A percentile compares a stretch with the other conserved stretches of the same genome.
Conservation (phyloP, 2,797 vertebrate species). For the Taenioides sp. region DNA sequence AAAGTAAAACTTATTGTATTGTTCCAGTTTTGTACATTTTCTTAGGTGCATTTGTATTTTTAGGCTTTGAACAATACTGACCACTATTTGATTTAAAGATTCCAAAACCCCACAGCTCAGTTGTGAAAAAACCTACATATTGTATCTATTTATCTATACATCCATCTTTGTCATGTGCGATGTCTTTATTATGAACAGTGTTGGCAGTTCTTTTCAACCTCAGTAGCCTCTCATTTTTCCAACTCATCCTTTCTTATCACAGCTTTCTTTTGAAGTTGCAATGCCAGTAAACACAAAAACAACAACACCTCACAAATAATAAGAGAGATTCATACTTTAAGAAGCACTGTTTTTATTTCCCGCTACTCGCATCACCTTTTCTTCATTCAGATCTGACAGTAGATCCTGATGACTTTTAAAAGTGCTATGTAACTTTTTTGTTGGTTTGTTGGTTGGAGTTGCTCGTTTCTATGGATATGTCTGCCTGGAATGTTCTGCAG, state of each 20-base stretch:
- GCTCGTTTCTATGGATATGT: too few relatives aligned
- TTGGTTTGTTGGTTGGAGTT: too few relatives aligned
- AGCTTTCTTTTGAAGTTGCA: constrained; percentile 4
- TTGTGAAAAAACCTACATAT: too few relatives aligned
- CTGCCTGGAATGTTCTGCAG: too few relatives aligned
- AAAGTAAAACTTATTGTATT: too few relatives aligned
- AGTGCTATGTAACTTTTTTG: too few relatives aligned
- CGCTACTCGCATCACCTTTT: not conserved
- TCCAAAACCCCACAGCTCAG: too few relatives aligned
- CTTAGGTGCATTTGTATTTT: too few relatives aligned
- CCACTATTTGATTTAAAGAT: too few relatives aligned
- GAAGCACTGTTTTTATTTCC: constrained; percentile 14
- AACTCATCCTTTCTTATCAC: constrained; percentile 15
- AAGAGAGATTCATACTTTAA: constrained; percentile 2
- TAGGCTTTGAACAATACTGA: too few relatives aligned
- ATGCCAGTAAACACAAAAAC: not conserved
- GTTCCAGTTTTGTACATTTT: too few relatives aligned
- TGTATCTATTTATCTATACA: not conserved
- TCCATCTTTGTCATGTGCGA: not conserved
- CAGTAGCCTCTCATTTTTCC: constrained; percentile 21
- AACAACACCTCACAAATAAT: not conserved
- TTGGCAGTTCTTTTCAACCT: constrained; percentile 4
- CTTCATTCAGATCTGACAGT: not conserved
- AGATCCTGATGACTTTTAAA: not conserved
- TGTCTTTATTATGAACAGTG: not conserved